These are phyloP conservation scores for Branchellion lobata DNA, from an alignment of 2,888 invertebrate species.

Conservation along the genomic window DNA sequence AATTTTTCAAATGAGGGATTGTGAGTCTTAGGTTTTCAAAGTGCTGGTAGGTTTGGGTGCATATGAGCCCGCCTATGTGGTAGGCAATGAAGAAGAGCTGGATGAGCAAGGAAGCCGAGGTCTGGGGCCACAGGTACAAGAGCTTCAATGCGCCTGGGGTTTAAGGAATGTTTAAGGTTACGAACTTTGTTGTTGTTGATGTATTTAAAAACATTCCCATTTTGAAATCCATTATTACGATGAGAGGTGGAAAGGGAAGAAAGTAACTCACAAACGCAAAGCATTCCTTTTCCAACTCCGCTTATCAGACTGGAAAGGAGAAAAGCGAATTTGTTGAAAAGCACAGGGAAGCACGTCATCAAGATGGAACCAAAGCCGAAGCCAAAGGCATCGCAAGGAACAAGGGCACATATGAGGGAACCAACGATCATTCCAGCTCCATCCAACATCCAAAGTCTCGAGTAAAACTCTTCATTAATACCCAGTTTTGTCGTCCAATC, in stretches of 20 bases:
- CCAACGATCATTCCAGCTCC: conserved; percentile 15
- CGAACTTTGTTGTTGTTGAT: neutral
- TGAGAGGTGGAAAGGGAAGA: neutral
- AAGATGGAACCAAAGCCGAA: conserved; percentile 25
- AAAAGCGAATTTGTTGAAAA: conserved; percentile 15
- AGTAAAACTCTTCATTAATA: conserved; percentile 5
- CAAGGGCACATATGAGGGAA: conserved; percentile 17
- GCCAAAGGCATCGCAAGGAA: conserved; percentile 9
- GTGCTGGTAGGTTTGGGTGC: conserved; percentile 1
- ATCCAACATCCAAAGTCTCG: conserved; percentile 40
- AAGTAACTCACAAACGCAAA: conserved; percentile 36
- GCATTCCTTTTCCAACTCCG: conserved; percentile 35
- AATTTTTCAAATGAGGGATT: neutral
- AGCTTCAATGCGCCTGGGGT: conserved; percentile 5
- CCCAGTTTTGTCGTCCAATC: conserved; percentile 26
- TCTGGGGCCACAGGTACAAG: conserved; percentile 24
- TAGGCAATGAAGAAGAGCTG: conserved; percentile 35
- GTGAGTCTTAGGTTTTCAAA: neutral
- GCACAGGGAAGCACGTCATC: conserved; percentile 23
- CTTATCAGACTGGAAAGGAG: conserved; percentile 24
- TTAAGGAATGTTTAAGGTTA: neutral
- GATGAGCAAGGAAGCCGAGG: conserved; percentile 20
- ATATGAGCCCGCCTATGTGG: conserved; percentile 18
- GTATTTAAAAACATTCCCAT: too few relatives aligned
- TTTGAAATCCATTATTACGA: too few relatives aligned